phyloP scores from a whole-genome alignment of 2,797 vertebrate genomes.

The Lagorchestes hirsutus region DNA sequence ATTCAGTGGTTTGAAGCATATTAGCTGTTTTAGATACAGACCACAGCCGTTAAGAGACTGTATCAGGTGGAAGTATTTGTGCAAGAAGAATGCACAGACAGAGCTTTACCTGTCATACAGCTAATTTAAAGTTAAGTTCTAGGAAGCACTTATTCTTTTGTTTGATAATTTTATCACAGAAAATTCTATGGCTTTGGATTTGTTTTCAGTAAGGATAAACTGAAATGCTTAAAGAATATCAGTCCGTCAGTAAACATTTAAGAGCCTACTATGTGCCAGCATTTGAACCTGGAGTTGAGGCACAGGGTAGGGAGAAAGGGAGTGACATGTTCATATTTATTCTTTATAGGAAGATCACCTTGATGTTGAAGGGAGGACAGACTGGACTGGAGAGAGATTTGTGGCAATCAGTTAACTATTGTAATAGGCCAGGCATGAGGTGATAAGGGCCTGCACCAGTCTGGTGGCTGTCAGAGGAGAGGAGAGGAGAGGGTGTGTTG shows the following conservation, averaged over 20 bases:
- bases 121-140: slow-evolving; percentile 39
- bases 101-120: neutral
- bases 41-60: slow-evolving; percentile 25
- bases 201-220: slow-evolving; percentile 64
- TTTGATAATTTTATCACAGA: slow-evolving; percentile 36
- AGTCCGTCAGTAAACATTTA: slow-evolving; percentile 17
- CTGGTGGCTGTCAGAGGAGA: neutral
- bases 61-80: neutral
- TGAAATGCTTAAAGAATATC: slow-evolving; percentile 53
- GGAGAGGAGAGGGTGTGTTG: neutral
- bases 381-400: neutral
- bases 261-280: neutral
- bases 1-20: slow-evolving; percentile 67
- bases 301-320: fast-evolving
- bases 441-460: neutral
- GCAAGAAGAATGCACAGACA: neutral
- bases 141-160: slow-evolving; percentile 32
- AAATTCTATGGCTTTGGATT: neutral
- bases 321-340: neutral
- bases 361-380: neutral
- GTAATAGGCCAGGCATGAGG: neutral
- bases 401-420: neutral
- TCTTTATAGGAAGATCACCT: neutral
- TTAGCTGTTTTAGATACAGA: slow-evolving; percentile 70
- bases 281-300: neutral